Evolutionary conservation across 2,113 vertebrate species (phyloP).

Genomic region (cat (Felis catus)): DNA sequence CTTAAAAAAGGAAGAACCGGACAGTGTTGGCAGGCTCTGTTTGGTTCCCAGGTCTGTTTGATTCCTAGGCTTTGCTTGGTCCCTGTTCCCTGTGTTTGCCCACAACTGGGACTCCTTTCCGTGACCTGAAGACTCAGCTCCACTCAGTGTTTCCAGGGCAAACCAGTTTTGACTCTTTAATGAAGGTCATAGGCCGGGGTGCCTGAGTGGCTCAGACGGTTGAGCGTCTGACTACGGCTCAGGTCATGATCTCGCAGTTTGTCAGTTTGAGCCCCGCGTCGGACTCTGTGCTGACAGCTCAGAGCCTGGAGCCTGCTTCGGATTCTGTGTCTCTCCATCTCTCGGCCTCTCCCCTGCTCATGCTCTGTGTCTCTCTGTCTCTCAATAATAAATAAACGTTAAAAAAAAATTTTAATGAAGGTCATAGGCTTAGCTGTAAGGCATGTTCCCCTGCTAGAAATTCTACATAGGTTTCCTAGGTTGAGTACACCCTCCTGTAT

Average conservation of each 20-base stretch:
- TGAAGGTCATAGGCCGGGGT: neutral
- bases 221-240: too few relatives aligned
- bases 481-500: neutral
- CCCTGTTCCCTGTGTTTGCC: neutral
- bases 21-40: neutral
- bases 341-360: too few relatives aligned
- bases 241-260: too few relatives aligned
- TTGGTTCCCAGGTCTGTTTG: neutral
- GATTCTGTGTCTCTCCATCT: too few relatives aligned
- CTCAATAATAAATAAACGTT: too few relatives aligned
- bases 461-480: neutral
- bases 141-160: neutral
- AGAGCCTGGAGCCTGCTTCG: too few relatives aligned
- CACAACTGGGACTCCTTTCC: neutral
- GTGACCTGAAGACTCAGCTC: neutral
- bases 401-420: neutral
- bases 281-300: too few relatives aligned
- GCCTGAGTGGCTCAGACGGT: too few relatives aligned
- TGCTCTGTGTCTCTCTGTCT: too few relatives aligned
- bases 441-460: neutral
- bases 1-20: neutral
- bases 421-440: neutral
- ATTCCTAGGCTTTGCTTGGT: neutral
- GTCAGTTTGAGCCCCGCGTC: too few relatives aligned
- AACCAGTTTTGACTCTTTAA: neutral